Base-by-base conservation (phyloP, 2,797 vertebrate genomes). In the Sarcophilus harrisii region DNA sequence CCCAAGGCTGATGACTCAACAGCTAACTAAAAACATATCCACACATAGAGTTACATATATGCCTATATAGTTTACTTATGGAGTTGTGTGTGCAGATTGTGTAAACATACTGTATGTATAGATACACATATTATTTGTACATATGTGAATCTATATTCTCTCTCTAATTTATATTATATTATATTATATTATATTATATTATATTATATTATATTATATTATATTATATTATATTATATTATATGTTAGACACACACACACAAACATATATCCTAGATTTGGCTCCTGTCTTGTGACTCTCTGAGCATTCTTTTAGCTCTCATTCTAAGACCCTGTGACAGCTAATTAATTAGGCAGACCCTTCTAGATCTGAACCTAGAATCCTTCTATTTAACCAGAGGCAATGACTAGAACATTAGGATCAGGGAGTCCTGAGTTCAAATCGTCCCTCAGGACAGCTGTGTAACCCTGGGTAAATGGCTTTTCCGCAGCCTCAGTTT, bases 1-100 rank as follows among this genome's bases (percentile, higher is more conserved):
- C 91, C 87, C 94, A 97, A 97, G 92, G 97, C 81, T 89, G 92
- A 97, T 97, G 97, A 98, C 96, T 98, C 97, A 97, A 96, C 96
- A 96, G 96, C 38, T 87, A 87, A 87, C 73, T 87, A 45, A 24
- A 87, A 87, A 87, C 38, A 87, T 9, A 24, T 27, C 18, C 2
- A 73, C 18, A 24, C 0, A 32, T 32, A 32, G 5, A 58, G 28
- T 28, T 14, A 59, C 30, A 32, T 5, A 62, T 32, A 21, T 21
- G 66, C 18, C 16, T 38, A 6, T 8, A 38, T 38, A 5, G 38
- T 73, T 38, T 21, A 73, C n/a, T 38, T 73, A 21, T 73, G 38
- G n/a, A 38, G n/a, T 21, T n/a, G 9, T 38, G 8, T 73, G 11
- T 38, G 66, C 13, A 5, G n/a, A n/a, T 16, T 30, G 54, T 55